Evolutionary conservation across 2,113 vertebrate species (phyloP).

Genomic region (Hystrix brachyura): DNA sequence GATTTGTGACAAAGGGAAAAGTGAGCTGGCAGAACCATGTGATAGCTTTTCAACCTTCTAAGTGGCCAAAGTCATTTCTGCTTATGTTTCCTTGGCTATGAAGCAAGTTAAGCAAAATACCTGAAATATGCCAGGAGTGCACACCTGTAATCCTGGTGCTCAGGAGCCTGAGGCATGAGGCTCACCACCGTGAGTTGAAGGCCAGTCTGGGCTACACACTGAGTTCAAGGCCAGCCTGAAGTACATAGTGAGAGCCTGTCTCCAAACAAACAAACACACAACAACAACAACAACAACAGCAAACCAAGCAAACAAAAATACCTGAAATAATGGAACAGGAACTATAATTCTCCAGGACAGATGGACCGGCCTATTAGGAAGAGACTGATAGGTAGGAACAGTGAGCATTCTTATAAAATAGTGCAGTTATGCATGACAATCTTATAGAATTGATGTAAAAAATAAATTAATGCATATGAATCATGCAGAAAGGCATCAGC

Average conservation of each 20-base stretch:
- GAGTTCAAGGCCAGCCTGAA: neutral
- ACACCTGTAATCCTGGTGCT: neutral
- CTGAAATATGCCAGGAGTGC: neutral
- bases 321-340: neutral
- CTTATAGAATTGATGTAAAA: neutral
- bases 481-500: neutral
- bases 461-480: neutral
- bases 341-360: neutral
- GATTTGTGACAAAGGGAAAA: neutral
- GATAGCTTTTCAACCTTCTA: neutral
- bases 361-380: neutral
- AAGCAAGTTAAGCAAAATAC: neutral
- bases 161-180: neutral
- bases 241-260: neutral
- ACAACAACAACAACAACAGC: neutral
- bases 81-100: neutral
- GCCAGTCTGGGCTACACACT: neutral
- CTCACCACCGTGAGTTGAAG: neutral
- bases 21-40: neutral
- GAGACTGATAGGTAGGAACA: neutral
- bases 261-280: neutral
- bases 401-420: neutral
- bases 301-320: neutral
- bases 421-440: neutral
- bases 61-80: neutral